Percentiles rank a stretch among this genome's conserved stretches.
Evolutionary conservation across 2,797 vertebrate species (phyloP).

Genomic region (Antennarius maculatus): DNA sequence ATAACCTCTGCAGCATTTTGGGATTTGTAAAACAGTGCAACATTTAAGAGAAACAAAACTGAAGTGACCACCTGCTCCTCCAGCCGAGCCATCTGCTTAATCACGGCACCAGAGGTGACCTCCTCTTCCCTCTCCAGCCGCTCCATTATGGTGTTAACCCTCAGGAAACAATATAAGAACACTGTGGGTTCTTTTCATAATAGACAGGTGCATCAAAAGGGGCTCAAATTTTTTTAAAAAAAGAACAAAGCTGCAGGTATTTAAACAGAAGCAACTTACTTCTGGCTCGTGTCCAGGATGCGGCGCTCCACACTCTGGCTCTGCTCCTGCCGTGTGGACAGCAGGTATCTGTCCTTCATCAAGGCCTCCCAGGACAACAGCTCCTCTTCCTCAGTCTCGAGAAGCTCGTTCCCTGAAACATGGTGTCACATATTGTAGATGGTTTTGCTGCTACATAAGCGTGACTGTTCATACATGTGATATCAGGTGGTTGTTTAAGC

Average conservation of each 20-base stretch:
- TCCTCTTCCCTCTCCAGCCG: constrained; percentile 82
- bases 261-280: constrained; percentile 70
- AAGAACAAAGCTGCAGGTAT: not conserved
- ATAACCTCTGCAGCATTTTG: not conserved
- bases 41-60: constrained; percentile 14
- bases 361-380: constrained; percentile 92
- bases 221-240: too few relatives aligned
- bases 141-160: constrained; percentile 83
- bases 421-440: not conserved
- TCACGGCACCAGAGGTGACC: constrained; percentile 70
- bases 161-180: constrained; percentile 58
- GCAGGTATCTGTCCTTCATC: constrained; percentile 92
- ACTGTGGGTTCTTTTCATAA: not conserved
- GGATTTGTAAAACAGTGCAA: too few relatives aligned
- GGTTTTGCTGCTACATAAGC: not conserved
- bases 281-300: constrained; percentile 86
- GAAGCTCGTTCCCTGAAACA: constrained; percentile 84
- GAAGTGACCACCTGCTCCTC: constrained; percentile 88
- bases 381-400: constrained; percentile 85
- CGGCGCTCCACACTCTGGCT: constrained; percentile 83
- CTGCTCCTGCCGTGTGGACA: constrained; percentile 77
- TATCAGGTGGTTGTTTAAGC: not conserved
- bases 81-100: constrained; percentile 82
- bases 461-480: not conserved
- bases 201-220: not conserved